Conservation (phyloP, 2,113 vertebrate species). For the Myrmophylax atrothorax region DNA sequence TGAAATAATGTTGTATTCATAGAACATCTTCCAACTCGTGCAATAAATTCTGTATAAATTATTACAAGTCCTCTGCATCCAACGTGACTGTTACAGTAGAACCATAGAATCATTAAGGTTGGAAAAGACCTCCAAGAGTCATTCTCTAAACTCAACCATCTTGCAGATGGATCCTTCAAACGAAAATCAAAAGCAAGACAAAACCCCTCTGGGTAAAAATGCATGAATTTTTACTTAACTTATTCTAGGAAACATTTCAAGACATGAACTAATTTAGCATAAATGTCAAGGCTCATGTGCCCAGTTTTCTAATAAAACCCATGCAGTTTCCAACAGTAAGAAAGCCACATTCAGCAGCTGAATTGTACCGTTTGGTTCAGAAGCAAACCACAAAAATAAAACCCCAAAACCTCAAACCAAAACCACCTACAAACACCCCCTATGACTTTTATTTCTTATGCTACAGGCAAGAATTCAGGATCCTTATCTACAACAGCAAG, state of each 20-base stretch:
- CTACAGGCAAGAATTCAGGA: neutral
- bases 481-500: neutral
- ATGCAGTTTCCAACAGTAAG: neutral
- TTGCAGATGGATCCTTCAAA: neutral
- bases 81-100: rapidly evolving
- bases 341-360: neutral
- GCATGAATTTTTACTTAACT: neutral
- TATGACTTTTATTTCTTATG: neutral
- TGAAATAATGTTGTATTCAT: neutral
- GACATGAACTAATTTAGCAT: neutral
- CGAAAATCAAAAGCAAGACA: neutral
- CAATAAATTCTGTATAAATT: neutral
- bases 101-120: neutral
- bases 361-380: neutral
- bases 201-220: neutral
- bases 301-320: neutral
- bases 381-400: neutral
- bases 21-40: neutral
- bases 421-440: neutral
- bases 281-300: neutral
- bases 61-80: neutral
- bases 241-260: neutral
- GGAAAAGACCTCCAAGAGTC: neutral
- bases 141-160: neutral
- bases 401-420: neutral